Conservation (phyloP, 2,888 invertebrate species). For the Physocephala rufipes region DNA sequence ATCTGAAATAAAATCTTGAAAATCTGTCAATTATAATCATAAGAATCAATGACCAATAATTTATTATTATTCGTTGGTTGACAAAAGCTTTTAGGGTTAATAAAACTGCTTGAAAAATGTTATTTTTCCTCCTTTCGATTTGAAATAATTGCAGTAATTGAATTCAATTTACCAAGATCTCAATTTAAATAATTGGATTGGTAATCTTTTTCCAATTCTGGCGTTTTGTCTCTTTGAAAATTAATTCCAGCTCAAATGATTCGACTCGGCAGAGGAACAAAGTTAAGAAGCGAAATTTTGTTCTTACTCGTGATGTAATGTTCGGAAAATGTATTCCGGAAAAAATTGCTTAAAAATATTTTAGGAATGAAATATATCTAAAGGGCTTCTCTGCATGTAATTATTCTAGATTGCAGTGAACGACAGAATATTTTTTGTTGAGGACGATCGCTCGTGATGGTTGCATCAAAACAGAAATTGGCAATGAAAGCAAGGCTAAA, state of each 20-base stretch:
- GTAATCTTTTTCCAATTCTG: background rate
- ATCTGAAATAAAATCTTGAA: too few species aligned
- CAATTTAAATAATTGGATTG: conserved; percentile 1
- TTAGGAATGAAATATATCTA: too few species aligned
- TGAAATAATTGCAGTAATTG: conserved; percentile 31
- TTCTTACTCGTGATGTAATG: background rate
- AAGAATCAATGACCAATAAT: background rate
- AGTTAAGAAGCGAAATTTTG: background rate
- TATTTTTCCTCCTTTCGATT: background rate
- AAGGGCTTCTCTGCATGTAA: too few species aligned
- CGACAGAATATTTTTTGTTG: too few species aligned
- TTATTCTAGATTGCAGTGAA: too few species aligned
- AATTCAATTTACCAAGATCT: conserved; percentile 27
- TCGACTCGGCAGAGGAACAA: background rate
- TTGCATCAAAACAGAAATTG: too few species aligned
- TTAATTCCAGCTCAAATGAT: background rate
- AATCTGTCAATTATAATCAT: background rate
- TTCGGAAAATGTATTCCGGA: background rate
- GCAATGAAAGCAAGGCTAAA: too few species aligned
- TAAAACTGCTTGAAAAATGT: background rate
- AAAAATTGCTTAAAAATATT: background rate
- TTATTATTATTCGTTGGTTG: background rate
- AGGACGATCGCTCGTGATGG: too few species aligned
- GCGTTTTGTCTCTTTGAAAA: background rate
- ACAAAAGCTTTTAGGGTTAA: background rate